Evolutionary conservation across 2,113 vertebrate species (phyloP).

Genomic region (Heterotilapia buettikoferi): DNA sequence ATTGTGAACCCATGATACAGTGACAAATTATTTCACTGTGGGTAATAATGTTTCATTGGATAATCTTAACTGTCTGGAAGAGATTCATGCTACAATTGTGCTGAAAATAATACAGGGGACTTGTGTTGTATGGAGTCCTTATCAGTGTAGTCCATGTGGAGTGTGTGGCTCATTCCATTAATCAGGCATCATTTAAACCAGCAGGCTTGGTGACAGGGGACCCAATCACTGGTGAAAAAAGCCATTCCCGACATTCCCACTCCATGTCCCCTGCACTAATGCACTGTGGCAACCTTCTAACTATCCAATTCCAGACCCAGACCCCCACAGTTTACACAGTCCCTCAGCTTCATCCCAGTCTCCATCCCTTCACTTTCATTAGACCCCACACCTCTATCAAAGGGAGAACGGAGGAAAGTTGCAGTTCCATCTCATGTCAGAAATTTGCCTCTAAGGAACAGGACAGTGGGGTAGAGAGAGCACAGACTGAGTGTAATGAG

Average conservation of each 20-base stretch:
- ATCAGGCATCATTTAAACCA: constrained; percentile 67
- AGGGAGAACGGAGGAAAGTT: constrained; percentile 24
- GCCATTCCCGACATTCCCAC: constrained; percentile 58
- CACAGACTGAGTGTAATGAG: not conserved
- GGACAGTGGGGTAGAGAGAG: constrained; percentile 10
- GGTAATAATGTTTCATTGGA: constrained; percentile 6
- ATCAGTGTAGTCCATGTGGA: constrained; percentile 43
- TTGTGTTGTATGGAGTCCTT: constrained; percentile 18
- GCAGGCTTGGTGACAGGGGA: constrained; percentile 57
- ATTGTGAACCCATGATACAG: not conserved
- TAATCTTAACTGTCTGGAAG: constrained; percentile 8
- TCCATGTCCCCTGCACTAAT: constrained; percentile 56
- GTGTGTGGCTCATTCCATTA: constrained; percentile 66
- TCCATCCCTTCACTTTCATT: constrained; percentile 57
- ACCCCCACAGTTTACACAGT: constrained; percentile 59
- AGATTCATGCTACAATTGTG: constrained; percentile 11
- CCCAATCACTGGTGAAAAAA: constrained; percentile 61
- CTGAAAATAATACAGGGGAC: constrained; percentile 12
- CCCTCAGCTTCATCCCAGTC: constrained; percentile 46
- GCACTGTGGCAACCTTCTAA: constrained; percentile 71
- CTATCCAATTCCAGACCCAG: constrained; percentile 69
- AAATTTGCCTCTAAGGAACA: constrained; percentile 41
- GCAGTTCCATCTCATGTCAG: constrained; percentile 43
- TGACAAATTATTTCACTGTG: not conserved
- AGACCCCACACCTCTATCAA: constrained; percentile 65